phyloP scores from a whole-genome alignment of 2,113 vertebrate species.

The Pomatorhinus ruficollis region DNA sequence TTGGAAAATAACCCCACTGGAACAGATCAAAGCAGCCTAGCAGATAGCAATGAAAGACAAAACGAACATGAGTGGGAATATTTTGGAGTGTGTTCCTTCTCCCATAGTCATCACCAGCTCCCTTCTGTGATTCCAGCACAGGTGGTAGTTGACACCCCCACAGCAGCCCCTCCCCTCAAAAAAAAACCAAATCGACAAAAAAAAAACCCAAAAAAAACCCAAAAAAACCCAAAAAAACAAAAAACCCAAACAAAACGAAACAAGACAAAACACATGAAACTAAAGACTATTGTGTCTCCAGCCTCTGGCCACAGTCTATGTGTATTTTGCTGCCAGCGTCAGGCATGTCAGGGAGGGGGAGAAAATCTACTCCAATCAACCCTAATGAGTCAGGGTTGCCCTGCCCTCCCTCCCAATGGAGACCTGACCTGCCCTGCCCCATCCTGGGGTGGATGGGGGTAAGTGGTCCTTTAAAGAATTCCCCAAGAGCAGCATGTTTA shows the following conservation, averaged over 20 bases:
- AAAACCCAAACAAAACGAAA: too few species aligned
- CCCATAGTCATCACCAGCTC: fast-evolving
- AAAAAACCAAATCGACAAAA: neutral
- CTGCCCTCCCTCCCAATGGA: neutral
- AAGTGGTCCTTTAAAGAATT: fast-evolving
- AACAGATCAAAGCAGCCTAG: neutral
- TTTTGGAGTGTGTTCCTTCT: neutral
- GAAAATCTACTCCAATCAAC: fast-evolving
- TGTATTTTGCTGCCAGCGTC: fast-evolving
- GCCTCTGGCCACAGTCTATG: fast-evolving
- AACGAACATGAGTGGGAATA: neutral
- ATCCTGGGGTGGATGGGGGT: fast-evolving
- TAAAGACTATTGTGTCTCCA: neutral
- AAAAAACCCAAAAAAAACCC: too few species aligned
- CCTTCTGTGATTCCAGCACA: neutral
- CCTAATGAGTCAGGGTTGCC: neutral
- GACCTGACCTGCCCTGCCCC: fast-evolving
- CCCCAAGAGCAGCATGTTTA: neutral
- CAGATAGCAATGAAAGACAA: neutral
- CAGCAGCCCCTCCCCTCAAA: fast-evolving
- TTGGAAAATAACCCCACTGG: neutral
- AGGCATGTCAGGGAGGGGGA: neutral
- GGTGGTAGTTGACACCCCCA: fast-evolving
- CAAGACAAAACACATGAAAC: neutral
- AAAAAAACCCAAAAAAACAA: too few species aligned